These are phyloP conservation scores for Cosmopolites sordidus DNA, from an alignment of 2,888 invertebrate genomes.

Conservation along the genomic window DNA sequence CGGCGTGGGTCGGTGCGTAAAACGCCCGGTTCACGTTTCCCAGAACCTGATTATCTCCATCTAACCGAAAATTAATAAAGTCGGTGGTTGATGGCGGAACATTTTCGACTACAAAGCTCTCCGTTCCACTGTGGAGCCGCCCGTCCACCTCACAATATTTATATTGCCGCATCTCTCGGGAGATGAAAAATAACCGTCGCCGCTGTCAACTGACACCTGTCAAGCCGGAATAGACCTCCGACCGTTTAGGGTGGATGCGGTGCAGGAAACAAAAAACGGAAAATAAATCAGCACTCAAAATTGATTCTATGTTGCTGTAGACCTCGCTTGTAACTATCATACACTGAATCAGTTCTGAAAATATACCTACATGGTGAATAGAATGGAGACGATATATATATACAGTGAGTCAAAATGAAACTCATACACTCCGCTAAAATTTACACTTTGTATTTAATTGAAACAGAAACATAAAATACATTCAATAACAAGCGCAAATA, in stretches of 20 bases:
- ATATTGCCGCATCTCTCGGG: slow-evolving; percentile 39
- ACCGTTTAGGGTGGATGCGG: background rate
- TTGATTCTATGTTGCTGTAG: too few relatives aligned
- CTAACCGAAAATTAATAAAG: slow-evolving; percentile 22
- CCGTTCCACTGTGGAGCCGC: slow-evolving; percentile 30
- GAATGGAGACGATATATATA: too few relatives aligned
- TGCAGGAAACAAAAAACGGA: background rate
- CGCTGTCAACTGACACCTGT: slow-evolving; percentile 36
- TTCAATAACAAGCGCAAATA: too few relatives aligned
- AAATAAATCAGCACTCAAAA: background rate
- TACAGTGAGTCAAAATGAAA: too few relatives aligned
- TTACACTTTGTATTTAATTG: too few relatives aligned
- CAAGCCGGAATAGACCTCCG: slow-evolving; percentile 13
- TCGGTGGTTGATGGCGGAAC: slow-evolving; percentile 21
- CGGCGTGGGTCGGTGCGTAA: too few relatives aligned
- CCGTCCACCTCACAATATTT: slow-evolving; percentile 43
- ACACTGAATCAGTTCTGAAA: too few relatives aligned
- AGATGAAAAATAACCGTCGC: slow-evolving; percentile 41
- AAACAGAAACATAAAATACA: too few relatives aligned
- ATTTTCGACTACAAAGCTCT: slow-evolving; percentile 22
- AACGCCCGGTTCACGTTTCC: too few relatives aligned
- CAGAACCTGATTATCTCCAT: slow-evolving; percentile 2
- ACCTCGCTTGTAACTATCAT: too few relatives aligned
- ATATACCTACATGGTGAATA: too few relatives aligned
- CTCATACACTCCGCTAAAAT: too few relatives aligned